Evolutionary conservation across 30 jellyfish, hydroid and myxozoan species (phyloP).

Genomic region (Phacellophora camtschatica): DNA sequence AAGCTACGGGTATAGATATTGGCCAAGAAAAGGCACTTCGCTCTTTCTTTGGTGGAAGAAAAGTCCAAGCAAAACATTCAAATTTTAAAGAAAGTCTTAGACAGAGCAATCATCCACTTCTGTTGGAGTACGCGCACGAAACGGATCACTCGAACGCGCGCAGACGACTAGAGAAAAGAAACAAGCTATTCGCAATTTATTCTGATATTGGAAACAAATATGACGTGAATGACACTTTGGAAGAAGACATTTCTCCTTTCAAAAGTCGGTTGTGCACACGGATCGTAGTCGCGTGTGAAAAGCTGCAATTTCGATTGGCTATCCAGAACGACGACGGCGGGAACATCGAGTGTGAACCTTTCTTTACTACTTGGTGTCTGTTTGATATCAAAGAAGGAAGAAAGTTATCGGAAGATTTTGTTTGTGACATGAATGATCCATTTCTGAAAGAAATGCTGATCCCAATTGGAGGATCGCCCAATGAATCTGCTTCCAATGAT

Average conservation of each 20-base stretch:
- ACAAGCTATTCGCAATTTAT: conserved; percentile 65
- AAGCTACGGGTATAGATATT: conserved; percentile 96
- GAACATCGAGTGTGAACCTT: conserved; percentile 87
- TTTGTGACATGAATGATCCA: conserved; percentile 86
- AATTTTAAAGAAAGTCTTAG: conserved; percentile 91
- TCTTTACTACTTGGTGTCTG: conserved; percentile 79
- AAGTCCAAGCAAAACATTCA: conserved; percentile 88
- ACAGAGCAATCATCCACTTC: conserved; percentile 92
- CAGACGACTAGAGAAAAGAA: conserved; percentile 74
- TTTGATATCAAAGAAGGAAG: conserved; percentile 78
- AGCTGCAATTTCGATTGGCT: conserved; percentile 66
- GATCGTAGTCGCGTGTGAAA: conserved; percentile 47
- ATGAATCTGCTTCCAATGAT: conserved; percentile 1
- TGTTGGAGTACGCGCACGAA: conserved; percentile 93
- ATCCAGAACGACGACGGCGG: conserved; percentile 59
- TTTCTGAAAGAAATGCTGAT: conserved; percentile 55
- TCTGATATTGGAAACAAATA: conserved; percentile 76
- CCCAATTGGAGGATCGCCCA: conserved; percentile 25
- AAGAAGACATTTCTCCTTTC: conserved; percentile 68
- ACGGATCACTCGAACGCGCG: conserved; percentile 80
- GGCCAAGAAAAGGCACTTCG: conserved; percentile 88
- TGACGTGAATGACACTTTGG: conserved; percentile 65
- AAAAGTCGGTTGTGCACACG: conserved; percentile 52
- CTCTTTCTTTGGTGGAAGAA: conserved; percentile 70
- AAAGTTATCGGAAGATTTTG: conserved; percentile 91